Percentiles rank a stretch among this genome's conserved stretches.
These are phyloP conservation scores for Poeciliopsis prolifica DNA, from an alignment of 2,113 vertebrate genomes.

Conservation along the genomic window DNA sequence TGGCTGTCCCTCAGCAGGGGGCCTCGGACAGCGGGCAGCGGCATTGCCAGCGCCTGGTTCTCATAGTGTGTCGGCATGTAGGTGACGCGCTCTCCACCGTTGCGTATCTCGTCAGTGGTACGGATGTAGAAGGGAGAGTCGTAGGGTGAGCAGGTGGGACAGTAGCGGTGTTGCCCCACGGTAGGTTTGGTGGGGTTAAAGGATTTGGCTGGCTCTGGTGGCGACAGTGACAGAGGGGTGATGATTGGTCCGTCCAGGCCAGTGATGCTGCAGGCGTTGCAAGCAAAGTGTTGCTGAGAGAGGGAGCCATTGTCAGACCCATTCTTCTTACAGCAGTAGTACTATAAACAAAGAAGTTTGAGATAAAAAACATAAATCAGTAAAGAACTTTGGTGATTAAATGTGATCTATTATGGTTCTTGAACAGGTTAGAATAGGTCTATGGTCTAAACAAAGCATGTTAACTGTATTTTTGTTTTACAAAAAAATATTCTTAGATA, in stretches of 20 bases:
- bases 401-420: too few species aligned
- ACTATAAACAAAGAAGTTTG: slow-evolving; percentile 74
- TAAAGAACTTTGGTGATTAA: not conserved
- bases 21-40: slow-evolving; percentile 81
- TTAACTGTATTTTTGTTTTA: too few species aligned
- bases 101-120: slow-evolving; percentile 87
- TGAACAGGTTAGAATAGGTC: too few species aligned
- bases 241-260: slow-evolving; percentile 78
- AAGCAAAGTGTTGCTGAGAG: slow-evolving; percentile 82
- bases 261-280: slow-evolving; percentile 87
- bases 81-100: slow-evolving; percentile 88
- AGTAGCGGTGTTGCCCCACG: slow-evolving; percentile 75
- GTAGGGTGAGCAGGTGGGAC: slow-evolving; percentile 89
- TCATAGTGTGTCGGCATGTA: slow-evolving; percentile 87
- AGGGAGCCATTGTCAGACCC: slow-evolving; percentile 85
- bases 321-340: slow-evolving; percentile 99
- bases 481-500: too few species aligned
- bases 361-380: not conserved
- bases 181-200: slow-evolving; percentile 52
- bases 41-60: slow-evolving; percentile 84
- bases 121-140: slow-evolving; percentile 90
- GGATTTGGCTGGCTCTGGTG: slow-evolving; percentile 69
- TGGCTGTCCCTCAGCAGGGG: slow-evolving; percentile 82
- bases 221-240: slow-evolving; percentile 70
- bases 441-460: too few species aligned